Conservation (phyloP, 2,888 invertebrate genomes). For the Tenthredo mesomela region DNA sequence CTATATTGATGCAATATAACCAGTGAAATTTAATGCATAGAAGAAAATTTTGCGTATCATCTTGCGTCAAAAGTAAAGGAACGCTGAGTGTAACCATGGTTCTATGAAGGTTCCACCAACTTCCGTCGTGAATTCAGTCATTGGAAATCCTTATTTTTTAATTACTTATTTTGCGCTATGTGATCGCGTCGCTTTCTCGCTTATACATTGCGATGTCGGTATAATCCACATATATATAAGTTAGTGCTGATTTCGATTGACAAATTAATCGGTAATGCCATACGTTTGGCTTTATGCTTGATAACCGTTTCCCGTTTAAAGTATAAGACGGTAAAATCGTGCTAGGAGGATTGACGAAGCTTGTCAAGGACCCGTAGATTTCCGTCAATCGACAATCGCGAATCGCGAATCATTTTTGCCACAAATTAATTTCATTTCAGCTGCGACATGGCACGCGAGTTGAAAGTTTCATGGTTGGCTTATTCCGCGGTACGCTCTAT, state of each 20-base stretch:
- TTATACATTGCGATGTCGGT: not conserved
- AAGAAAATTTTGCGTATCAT: not conserved
- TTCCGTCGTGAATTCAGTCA: constrained; percentile 69
- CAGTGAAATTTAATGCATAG: not conserved
- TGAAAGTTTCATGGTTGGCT: constrained; percentile 50
- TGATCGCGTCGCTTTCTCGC: constrained; percentile 44
- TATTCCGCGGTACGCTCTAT: constrained; percentile 12
- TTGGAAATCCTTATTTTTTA: constrained; percentile 64
- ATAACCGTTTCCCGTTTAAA: not conserved
- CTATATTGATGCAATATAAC: not conserved
- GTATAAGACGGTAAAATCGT: not conserved
- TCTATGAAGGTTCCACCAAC: constrained; percentile 54
- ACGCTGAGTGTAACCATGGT: not conserved
- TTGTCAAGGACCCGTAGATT: not conserved
- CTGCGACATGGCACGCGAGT: not conserved
- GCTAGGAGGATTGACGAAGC: not conserved
- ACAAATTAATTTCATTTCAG: not conserved
- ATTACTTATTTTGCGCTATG: constrained; percentile 47
- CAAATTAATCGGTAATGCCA: not conserved
- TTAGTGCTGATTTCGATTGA: not conserved
- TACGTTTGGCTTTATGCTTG: constrained; percentile 2
- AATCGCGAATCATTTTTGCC: not conserved
- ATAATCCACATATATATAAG: not conserved
- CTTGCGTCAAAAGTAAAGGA: not conserved
- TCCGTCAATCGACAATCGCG: constrained; percentile 11